Conservation (phyloP, 2,888 invertebrate genomes). For the Drosophila demipolita region DNA sequence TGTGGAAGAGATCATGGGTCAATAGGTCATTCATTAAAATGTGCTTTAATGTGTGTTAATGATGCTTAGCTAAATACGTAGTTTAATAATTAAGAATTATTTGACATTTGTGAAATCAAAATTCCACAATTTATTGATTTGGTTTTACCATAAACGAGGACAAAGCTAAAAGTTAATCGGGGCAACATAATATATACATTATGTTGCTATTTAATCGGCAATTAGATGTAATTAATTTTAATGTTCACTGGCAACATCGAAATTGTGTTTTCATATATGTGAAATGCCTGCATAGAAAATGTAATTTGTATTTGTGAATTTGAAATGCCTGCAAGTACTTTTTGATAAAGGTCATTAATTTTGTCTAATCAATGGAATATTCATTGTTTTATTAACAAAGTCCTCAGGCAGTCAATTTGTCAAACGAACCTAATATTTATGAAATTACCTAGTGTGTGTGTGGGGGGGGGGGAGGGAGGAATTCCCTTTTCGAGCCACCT, state of each 20-base stretch:
- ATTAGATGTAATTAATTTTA: neutral
- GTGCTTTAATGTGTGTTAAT: neutral
- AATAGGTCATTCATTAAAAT: neutral
- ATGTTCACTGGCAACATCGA: neutral
- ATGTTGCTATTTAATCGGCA: no score
- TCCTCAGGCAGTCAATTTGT: neutral
- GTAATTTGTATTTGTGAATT: neutral
- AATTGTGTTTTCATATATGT: neutral
- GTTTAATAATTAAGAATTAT: neutral
- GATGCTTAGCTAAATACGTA: neutral
- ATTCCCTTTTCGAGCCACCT: constrained; percentile 1
- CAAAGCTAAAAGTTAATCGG: neutral
- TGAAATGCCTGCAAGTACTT: neutral
- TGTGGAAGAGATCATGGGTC: neutral
- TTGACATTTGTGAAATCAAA: constrained; percentile 1
- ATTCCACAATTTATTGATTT: neutral
- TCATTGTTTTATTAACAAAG: neutral
- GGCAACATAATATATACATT: neutral
- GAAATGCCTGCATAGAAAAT: neutral
- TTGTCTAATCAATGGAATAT: neutral
- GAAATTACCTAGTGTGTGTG: neutral
- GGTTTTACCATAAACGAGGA: neutral
- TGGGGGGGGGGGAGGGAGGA: neutral
- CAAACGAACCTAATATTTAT: neutral
- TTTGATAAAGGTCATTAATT: neutral